Conservation (phyloP, 2,797 vertebrate species). For the Morelia viridis region DNA sequence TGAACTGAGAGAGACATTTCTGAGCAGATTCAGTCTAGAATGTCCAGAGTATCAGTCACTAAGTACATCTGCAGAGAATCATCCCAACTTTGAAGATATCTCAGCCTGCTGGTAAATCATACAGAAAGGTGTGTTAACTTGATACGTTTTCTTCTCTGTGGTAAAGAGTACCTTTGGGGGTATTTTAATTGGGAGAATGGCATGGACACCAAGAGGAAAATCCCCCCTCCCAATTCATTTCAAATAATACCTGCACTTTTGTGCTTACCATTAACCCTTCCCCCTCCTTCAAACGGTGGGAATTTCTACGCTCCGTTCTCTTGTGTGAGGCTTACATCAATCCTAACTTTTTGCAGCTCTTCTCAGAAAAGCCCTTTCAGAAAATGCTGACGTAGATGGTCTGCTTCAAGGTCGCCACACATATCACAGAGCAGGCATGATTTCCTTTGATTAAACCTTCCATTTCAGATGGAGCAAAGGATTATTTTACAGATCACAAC, state of each 20-base stretch:
- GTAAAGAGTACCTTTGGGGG: background rate
- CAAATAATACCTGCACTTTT: background rate
- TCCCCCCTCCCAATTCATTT: background rate
- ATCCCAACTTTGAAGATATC: background rate
- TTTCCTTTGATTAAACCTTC: background rate
- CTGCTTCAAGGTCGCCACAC: background rate
- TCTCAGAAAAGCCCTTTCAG: background rate
- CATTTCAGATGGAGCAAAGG: rapidly evolving
- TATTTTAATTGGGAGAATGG: background rate
- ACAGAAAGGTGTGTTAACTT: background rate
- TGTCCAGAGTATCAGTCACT: background rate
- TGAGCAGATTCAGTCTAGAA: background rate
- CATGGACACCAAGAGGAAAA: background rate
- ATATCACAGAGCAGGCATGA: background rate
- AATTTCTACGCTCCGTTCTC: background rate
- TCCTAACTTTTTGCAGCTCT: background rate
- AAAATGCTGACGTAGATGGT: background rate
- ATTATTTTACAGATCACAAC: background rate
- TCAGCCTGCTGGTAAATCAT: background rate
- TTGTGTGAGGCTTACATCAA: background rate
- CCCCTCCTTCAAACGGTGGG: background rate
- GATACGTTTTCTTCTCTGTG: background rate
- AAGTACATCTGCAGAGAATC: background rate
- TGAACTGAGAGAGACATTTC: background rate
- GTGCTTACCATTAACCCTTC: background rate